Evolutionary conservation across 2,113 vertebrate genomes (phyloP).

Genomic region (Daubentonia madagascariensis): DNA sequence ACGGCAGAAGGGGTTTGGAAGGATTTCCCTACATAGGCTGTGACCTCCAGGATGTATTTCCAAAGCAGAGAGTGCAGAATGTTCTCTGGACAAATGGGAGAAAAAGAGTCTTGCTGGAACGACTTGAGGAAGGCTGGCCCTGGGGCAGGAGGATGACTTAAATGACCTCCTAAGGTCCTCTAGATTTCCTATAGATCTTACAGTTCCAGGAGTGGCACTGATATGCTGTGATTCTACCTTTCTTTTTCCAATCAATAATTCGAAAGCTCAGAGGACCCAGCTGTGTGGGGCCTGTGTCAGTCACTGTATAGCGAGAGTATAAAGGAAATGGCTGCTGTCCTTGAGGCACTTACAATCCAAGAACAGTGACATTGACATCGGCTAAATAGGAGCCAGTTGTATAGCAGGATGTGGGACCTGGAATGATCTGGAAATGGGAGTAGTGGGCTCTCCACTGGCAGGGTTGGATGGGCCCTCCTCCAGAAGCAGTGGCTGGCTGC

Average conservation of each 20-base stretch:
- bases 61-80: background rate
- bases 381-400: background rate
- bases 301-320: background rate
- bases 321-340: constrained; percentile 62
- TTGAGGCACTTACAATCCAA: constrained; percentile 33
- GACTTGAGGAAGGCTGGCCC: background rate
- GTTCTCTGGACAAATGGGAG: fast-evolving
- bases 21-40: background rate
- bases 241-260: constrained; percentile 34
- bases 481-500: background rate
- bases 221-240: background rate
- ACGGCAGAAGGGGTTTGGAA: background rate
- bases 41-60: background rate
- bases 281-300: background rate
- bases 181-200: background rate
- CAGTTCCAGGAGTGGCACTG: background rate
- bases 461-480: background rate
- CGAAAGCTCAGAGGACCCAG: background rate
- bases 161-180: background rate
- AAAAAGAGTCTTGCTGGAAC: background rate
- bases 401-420: no score
- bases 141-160: background rate
- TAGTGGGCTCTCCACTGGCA: background rate
- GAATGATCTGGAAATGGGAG: background rate
- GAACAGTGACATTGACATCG: constrained; percentile 11